Conservation (phyloP, 2,797 vertebrate species). For the Lepidocolaptes lacrymiger region DNA sequence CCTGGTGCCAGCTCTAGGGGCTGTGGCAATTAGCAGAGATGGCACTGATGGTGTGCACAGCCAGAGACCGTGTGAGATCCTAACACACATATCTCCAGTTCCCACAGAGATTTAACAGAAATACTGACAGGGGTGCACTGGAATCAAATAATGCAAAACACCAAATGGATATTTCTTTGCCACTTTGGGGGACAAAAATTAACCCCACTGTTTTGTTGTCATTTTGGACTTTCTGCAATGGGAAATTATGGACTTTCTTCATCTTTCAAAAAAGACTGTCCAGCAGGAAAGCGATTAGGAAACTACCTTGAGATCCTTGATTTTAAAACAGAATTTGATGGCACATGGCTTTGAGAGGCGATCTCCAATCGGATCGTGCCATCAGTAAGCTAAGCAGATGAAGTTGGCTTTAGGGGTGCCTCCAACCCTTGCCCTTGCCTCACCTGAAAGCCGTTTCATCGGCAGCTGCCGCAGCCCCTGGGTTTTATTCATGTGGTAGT, state of each 20-base stretch:
- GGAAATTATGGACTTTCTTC: neutral
- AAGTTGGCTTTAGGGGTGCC: neutral
- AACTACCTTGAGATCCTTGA: neutral
- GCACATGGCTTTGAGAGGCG: neutral
- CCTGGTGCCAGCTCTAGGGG: neutral
- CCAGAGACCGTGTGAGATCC: neutral
- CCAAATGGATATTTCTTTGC: neutral
- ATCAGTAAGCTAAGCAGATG: neutral
- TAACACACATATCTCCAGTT: neutral
- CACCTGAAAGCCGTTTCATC: constrained; percentile 88
- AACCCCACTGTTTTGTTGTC: neutral
- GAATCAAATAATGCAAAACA: neutral
- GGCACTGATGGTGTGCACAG: neutral
- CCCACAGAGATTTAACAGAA: neutral
- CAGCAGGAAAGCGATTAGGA: neutral
- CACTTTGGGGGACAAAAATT: neutral
- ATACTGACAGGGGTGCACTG: accelerated
- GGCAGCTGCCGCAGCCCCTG: constrained; percentile 80
- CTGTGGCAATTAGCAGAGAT: neutral
- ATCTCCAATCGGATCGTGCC: neutral
- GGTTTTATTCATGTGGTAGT: constrained; percentile 73
- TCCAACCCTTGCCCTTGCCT: neutral
- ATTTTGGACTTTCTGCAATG: neutral
- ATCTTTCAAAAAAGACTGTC: neutral
- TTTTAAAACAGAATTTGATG: neutral